Evolutionary conservation across 2,113 vertebrate species (phyloP).

Genomic region (Saguinus imperator): DNA sequence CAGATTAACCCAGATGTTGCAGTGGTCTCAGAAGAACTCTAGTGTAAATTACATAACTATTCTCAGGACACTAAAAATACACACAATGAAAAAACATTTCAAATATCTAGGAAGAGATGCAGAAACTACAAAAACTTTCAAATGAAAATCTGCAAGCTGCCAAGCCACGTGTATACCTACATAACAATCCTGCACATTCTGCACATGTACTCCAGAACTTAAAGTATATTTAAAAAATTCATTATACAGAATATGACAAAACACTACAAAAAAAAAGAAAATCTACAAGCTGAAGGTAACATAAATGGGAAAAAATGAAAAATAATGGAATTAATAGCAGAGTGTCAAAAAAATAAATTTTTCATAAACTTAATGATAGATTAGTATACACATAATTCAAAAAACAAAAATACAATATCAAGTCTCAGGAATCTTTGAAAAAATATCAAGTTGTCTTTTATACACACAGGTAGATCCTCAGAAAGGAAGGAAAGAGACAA

Average conservation of each 20-base stretch:
- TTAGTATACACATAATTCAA: background rate
- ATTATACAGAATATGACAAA: too few species aligned
- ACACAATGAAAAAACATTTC: background rate
- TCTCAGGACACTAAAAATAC: background rate
- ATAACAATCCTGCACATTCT: too few species aligned
- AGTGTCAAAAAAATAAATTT: background rate
- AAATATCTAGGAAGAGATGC: background rate
- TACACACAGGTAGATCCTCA: background rate
- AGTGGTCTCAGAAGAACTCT: background rate
- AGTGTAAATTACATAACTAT: background rate
- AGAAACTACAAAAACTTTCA: background rate
- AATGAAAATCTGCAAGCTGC: background rate
- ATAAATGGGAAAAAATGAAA: background rate
- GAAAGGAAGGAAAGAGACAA: background rate
- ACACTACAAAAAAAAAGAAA: background rate
- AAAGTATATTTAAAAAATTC: too few species aligned
- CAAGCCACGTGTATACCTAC: too few species aligned
- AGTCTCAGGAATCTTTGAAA: background rate
- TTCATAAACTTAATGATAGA: background rate
- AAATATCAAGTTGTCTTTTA: background rate
- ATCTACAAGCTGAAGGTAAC: background rate
- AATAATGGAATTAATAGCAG: background rate
- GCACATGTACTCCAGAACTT: too few species aligned
- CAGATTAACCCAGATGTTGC: background rate
- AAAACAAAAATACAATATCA: too few species aligned